phyloP scores from a whole-genome alignment of 2,888 invertebrate species.

The Argyresthia albistria region DNA sequence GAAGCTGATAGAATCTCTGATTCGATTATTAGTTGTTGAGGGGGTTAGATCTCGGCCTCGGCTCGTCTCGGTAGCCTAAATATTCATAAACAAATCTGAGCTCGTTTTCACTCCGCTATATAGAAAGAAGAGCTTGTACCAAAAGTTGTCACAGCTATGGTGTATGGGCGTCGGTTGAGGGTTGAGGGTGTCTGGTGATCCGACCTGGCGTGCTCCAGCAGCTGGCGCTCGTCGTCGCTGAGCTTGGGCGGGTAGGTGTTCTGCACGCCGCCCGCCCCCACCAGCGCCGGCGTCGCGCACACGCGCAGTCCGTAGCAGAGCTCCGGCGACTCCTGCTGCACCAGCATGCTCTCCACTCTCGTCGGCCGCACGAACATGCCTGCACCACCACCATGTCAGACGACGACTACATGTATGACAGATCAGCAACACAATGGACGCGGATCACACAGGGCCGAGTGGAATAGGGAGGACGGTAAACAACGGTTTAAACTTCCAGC shows the following conservation, averaged over 20 bases:
- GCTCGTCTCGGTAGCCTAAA: too few species aligned
- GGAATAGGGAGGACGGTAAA: not conserved
- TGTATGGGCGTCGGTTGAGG: too few species aligned
- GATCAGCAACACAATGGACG: not conserved
- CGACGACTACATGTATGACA: not conserved
- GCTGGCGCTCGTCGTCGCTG: slow-evolving; percentile 27
- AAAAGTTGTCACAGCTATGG: too few species aligned
- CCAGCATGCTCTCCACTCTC: slow-evolving; percentile 51
- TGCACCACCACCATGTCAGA: slow-evolving; percentile 11
- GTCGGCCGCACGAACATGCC: slow-evolving; percentile 41
- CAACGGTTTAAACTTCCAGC: too few species aligned
- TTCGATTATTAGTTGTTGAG: too few species aligned
- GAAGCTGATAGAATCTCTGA: too few species aligned
- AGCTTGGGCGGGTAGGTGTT: slow-evolving; percentile 43
- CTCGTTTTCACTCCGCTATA: too few species aligned
- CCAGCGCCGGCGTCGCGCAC: slow-evolving; percentile 46
- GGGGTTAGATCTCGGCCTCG: too few species aligned
- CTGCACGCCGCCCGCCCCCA: slow-evolving; percentile 36
- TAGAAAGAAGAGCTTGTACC: too few species aligned
- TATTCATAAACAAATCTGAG: too few species aligned
- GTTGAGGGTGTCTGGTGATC: too few species aligned
- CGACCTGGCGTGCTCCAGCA: slow-evolving; percentile 42
- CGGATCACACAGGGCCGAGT: too few species aligned
- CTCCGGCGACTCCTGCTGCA: slow-evolving; percentile 44
- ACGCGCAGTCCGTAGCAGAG: slow-evolving; percentile 33